Evolutionary conservation across 2,113 vertebrate genomes (phyloP).

Genomic region (Platycercus adscitus): DNA sequence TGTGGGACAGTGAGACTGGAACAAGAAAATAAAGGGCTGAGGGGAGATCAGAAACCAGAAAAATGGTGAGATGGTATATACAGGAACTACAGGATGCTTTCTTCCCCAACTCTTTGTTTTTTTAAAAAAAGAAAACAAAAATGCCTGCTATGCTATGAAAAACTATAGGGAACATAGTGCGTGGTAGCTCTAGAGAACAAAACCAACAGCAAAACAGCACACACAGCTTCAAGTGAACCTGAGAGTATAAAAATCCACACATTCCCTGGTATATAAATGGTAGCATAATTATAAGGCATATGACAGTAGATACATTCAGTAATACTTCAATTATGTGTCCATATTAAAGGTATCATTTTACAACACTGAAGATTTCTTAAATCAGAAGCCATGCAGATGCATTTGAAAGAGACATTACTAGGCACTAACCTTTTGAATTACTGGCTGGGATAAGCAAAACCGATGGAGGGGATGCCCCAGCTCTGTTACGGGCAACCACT

Average conservation of each 20-base stretch:
- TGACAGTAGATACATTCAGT: neutral
- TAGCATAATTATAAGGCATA: neutral
- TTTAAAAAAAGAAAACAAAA: neutral
- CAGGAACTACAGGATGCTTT: neutral
- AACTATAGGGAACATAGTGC: neutral
- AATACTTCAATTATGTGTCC: neutral
- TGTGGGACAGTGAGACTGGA: neutral
- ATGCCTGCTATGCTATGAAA: neutral
- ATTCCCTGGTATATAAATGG: neutral
- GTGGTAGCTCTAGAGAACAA: neutral
- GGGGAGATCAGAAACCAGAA: neutral
- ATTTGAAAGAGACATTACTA: neutral
- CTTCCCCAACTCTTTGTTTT: neutral
- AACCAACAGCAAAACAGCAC: neutral
- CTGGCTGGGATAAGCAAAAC: constrained; percentile 71
- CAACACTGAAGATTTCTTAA: neutral
- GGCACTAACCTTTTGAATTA: constrained; percentile 70
- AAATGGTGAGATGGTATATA: neutral
- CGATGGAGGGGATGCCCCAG: constrained; percentile 76
- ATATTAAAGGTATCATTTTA: neutral
- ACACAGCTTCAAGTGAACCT: neutral
- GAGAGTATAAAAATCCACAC: neutral
- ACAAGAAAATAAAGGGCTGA: neutral
- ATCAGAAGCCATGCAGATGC: neutral
- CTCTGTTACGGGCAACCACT: constrained; percentile 79